These are phyloP conservation scores for Takifugu bimaculatus DNA, from an alignment of 2,113 vertebrate genomes.

Conservation along the genomic window DNA sequence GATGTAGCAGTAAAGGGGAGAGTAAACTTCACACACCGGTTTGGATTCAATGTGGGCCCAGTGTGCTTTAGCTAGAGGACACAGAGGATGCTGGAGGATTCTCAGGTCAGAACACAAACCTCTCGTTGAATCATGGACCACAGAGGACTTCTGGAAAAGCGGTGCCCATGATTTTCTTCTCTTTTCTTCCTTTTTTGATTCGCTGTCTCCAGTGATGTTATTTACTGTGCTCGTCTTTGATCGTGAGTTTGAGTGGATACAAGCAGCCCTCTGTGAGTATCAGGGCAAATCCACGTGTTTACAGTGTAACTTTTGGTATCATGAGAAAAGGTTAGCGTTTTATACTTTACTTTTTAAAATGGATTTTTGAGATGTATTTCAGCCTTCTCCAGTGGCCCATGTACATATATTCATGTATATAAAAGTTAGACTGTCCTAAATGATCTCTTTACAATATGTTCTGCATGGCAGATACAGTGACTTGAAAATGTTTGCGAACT, in stretches of 20 bases:
- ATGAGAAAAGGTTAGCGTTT: constrained; percentile 51
- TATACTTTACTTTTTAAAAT: constrained; percentile 12
- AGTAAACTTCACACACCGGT: constrained; percentile 67
- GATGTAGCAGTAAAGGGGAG: constrained; percentile 79
- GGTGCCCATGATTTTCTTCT: constrained; percentile 5
- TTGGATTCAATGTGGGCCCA: constrained; percentile 81
- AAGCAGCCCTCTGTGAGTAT: constrained; percentile 11
- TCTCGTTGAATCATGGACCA: not conserved
- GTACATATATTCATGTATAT: constrained; percentile 29
- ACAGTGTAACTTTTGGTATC: constrained; percentile 67
- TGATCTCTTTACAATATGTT: constrained; percentile 58
- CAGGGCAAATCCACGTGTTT: constrained; percentile 63
- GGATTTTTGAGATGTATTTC: constrained; percentile 31
- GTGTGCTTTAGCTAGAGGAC: constrained; percentile 83
- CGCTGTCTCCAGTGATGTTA: constrained; percentile 25
- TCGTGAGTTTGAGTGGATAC: constrained; percentile 30
- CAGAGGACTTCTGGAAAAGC: constrained; percentile 26
- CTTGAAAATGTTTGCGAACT: constrained; percentile 9
- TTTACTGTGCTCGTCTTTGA: too few species aligned
- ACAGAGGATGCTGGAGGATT: not conserved
- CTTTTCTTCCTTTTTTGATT: constrained; percentile 26
- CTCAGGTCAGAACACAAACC: constrained; percentile 1
- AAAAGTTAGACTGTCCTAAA: constrained; percentile 7
- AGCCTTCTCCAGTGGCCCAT: constrained; percentile 15
- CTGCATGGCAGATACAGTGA: constrained; percentile 4